A percentile compares a stretch with the other conserved stretches of the same genome.
These are phyloP conservation scores for Parasteatoda lunata DNA, from an alignment of 2,888 invertebrate genomes.

Conservation along the genomic window DNA sequence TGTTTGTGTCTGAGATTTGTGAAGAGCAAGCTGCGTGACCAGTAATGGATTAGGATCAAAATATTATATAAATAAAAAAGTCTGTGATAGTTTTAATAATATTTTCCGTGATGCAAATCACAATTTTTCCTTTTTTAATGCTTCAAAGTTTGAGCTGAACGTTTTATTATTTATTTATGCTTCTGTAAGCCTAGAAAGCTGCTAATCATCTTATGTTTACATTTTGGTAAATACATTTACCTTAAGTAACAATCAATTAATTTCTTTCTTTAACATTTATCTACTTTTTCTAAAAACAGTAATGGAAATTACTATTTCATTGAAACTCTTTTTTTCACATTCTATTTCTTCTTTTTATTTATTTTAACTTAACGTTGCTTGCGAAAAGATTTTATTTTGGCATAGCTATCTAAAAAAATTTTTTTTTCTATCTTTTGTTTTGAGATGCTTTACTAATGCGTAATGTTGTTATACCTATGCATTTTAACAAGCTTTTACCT, in stretches of 20 bases:
- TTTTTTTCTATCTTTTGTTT: too few relatives aligned
- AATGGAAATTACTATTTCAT: too few relatives aligned
- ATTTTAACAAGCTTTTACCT: too few relatives aligned
- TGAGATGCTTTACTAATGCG: too few relatives aligned
- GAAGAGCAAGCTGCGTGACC: conserved; percentile 50
- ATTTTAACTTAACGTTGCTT: too few relatives aligned
- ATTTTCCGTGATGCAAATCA: too few relatives aligned
- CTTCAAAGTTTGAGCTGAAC: background rate
- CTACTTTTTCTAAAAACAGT: too few relatives aligned
- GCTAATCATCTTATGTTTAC: background rate
- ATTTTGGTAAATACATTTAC: background rate
- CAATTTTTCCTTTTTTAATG: background rate
- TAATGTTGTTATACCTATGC: too few relatives aligned
- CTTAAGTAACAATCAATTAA: background rate
- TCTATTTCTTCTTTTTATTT: too few relatives aligned
- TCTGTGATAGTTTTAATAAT: background rate
- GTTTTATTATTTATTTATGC: background rate
- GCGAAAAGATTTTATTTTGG: too few relatives aligned
- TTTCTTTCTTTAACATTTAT: background rate
- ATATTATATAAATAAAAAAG: background rate
- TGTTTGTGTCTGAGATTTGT: background rate
- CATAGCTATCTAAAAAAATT: too few relatives aligned
- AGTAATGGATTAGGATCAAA: conserved; percentile 44
- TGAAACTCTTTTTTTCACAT: too few relatives aligned
- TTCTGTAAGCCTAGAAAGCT: background rate